phyloP scores from a whole-genome alignment of 2,113 vertebrate genomes.

The Silurus asotus region DNA sequence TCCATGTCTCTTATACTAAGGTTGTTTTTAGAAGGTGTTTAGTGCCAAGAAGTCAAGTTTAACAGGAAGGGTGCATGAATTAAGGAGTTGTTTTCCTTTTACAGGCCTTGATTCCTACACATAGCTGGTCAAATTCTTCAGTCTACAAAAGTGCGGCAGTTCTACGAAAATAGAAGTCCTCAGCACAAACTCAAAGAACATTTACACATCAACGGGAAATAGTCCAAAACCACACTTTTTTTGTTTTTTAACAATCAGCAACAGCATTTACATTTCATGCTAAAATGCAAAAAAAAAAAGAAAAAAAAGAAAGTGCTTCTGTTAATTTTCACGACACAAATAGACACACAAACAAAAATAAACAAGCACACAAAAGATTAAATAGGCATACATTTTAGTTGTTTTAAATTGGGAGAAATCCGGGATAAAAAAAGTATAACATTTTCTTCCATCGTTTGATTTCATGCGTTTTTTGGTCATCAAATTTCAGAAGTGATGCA shows the following conservation, averaged over 20 bases:
- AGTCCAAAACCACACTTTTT: background rate
- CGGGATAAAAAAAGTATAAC: background rate
- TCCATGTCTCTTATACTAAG: background rate
- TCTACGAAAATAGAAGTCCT: slow-evolving; percentile 3
- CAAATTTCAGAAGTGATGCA: background rate
- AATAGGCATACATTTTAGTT: background rate
- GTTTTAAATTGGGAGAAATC: background rate
- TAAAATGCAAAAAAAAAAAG: background rate
- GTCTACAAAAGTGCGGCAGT: slow-evolving; percentile 22
- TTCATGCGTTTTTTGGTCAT: background rate
- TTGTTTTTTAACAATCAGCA: background rate
- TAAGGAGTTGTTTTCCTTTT: background rate
- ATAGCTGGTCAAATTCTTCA: slow-evolving; percentile 20
- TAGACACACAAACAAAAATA: too few species aligned
- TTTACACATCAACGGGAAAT: slow-evolving; percentile 15
- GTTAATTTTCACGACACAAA: background rate
- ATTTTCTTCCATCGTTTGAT: background rate
- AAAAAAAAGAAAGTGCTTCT: background rate
- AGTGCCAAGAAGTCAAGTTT: background rate
- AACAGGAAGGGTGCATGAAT: slow-evolving; percentile 4
- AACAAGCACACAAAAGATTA: background rate
- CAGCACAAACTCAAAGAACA: slow-evolving; percentile 27
- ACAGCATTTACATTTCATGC: background rate
- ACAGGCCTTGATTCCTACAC: background rate
- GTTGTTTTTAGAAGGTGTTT: slow-evolving; percentile 30